phyloP scores from a whole-genome alignment of 2,113 vertebrate genomes.

The Hippocampus zosterae region DNA sequence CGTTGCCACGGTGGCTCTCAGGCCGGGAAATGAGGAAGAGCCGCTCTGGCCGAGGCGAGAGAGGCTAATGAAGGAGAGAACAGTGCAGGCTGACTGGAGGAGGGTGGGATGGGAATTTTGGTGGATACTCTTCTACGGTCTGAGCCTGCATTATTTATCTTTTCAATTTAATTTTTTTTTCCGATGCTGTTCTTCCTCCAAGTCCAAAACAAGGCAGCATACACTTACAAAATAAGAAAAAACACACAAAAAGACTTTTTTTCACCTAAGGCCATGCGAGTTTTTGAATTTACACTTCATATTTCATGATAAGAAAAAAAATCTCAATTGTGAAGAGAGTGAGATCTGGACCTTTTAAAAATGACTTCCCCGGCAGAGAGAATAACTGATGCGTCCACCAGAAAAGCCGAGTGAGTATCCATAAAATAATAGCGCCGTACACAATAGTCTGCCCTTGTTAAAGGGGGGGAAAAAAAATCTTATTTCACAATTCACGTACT shows the following conservation, averaged over 20 bases:
- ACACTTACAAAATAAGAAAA: conserved; percentile 49
- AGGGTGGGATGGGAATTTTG: conserved; percentile 21
- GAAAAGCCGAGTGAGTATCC: conserved; percentile 42
- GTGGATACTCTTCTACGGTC: conserved; percentile 46
- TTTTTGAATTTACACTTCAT: conserved; percentile 43
- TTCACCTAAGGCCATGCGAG: conserved; percentile 32
- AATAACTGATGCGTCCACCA: conserved; percentile 62
- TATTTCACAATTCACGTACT: conserved; percentile 25
- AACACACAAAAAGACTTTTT: conserved; percentile 32
- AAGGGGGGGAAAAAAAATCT: conserved; percentile 14
- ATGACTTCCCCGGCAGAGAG: conserved; percentile 58
- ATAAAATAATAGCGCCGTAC: conserved; percentile 29
- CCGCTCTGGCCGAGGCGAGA: conserved; percentile 25
- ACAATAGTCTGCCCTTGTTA: conserved; percentile 34
- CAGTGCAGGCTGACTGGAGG: conserved; percentile 55
- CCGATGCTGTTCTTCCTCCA: conserved; percentile 59
- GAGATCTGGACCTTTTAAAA: conserved; percentile 64
- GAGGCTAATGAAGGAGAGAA: conserved; percentile 66
- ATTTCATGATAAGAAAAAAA: conserved; percentile 55
- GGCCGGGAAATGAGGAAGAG: conserved; percentile 45
- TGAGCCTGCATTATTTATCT: conserved; percentile 71
- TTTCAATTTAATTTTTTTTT: conserved; percentile 70
- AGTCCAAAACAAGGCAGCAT: conserved; percentile 55
- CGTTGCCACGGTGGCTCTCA: conserved; percentile 53
- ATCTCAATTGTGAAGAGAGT: conserved; percentile 65